Evolutionary conservation across 2,113 vertebrate species (phyloP), one percentile per base, ranked within the genome.

Genomic region (Spermophilus dauricus): DNA sequence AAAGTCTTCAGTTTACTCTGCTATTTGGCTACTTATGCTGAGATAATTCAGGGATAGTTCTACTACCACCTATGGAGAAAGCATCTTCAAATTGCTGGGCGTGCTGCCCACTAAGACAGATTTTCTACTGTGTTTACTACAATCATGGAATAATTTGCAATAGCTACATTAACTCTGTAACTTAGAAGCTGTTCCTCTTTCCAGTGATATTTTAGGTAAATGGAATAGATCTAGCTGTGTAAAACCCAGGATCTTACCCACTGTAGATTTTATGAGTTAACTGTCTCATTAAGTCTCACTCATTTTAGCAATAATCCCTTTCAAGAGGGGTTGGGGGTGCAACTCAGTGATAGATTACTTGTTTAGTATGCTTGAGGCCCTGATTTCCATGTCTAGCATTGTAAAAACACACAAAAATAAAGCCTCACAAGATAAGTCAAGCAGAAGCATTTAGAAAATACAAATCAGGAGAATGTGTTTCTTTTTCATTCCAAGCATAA

Each of bases 101-200:
- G 28, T 20, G 53, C 5, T 92, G 20, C 76, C 63, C 76, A 96
- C 53, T 65, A 51, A 86, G 34, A 63, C 56, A 95, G 65, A 94
- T 67, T 77, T 65, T 81, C 51, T 92, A 39, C 42, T 77, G n/a
- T 72, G 45, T 92, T 81, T 94, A 90, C 20, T 82, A 67, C 42
- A 58, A 39, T 34, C 28, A 1, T 16, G 13, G 30, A 65, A 34
- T 39, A 12, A 91, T 81, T 85, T 89, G 26, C 32, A 58, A 26
- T n/a, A 67, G 51, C 70, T 96, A 51, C 87, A 81, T 94, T 78
- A 70, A 81, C 11, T 95, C 63, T 63, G 51, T 78, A 95, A 67
- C 75, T 85, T 95, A 24, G 10, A 83, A 86, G 42, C 8, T 32
- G 24, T 61, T 84, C 26, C 26, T 73, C 84, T 78, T 73, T 82